Evolutionary conservation across 2,888 invertebrate species (phyloP).

Genomic region (Sesia apiformis): DNA sequence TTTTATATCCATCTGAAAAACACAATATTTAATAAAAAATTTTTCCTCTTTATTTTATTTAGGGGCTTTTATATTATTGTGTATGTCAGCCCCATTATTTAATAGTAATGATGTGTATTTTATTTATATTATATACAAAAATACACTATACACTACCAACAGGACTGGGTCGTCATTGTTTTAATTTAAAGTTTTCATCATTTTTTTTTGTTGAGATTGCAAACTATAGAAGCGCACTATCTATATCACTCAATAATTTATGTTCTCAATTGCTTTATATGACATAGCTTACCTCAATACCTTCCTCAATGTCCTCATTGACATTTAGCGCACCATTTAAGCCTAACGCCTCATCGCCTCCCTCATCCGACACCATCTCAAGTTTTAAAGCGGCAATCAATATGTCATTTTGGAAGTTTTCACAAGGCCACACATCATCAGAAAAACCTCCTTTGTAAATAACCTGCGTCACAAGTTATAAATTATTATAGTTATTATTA

Average conservation of each 20-base stretch:
- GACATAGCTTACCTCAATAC: conserved; percentile 10
- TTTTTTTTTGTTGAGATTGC: neutral
- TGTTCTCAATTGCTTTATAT: too few relatives aligned
- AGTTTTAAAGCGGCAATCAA: conserved; percentile 9
- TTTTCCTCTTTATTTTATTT: too few relatives aligned
- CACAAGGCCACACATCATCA: conserved; percentile 15
- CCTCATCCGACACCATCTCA: conserved; percentile 5
- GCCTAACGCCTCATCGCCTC: conserved; percentile 7
- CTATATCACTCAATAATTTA: too few relatives aligned
- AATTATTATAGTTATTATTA: too few relatives aligned
- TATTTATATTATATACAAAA: neutral
- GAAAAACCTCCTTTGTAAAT: conserved; percentile 15
- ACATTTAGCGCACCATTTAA: conserved; percentile 17
- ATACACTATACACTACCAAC: neutral
- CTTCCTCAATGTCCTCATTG: conserved; percentile 7
- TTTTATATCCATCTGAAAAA: conserved; percentile 33
- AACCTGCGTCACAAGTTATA: conserved; percentile 3
- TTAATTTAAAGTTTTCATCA: neutral
- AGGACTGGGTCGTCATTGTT: neutral
- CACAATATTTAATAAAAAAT: neutral
- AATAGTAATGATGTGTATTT: neutral
- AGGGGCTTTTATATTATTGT: too few relatives aligned
- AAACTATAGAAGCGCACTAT: too few relatives aligned
- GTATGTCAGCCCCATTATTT: too few relatives aligned
- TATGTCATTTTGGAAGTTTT: conserved; percentile 14